phyloP scores from a whole-genome alignment of 2,113 vertebrate species.

The Atrichornis clamosus region DNA sequence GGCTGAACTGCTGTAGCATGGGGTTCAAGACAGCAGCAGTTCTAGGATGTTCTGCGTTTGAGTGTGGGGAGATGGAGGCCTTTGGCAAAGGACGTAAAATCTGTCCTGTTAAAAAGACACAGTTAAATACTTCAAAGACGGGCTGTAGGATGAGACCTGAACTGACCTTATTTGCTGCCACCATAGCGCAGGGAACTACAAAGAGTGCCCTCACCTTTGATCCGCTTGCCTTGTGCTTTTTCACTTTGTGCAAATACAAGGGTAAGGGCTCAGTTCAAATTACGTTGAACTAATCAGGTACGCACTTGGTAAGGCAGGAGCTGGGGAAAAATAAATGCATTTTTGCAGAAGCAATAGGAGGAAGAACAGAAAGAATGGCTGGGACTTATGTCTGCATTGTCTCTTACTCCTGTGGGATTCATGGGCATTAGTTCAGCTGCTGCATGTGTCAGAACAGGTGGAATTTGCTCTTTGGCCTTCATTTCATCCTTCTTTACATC shows the following conservation, averaged over 20 bases:
- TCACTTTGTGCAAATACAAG: not conserved
- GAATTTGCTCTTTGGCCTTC: not conserved
- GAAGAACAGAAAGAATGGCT: not conserved
- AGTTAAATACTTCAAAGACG: not conserved
- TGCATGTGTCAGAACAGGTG: not conserved
- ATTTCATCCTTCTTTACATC: not conserved
- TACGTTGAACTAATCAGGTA: not conserved
- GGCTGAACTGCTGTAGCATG: not conserved
- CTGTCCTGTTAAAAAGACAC: not conserved
- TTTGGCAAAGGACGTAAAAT: not conserved
- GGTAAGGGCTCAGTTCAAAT: not conserved
- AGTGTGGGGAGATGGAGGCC: not conserved
- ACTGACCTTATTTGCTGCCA: not conserved
- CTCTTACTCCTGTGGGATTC: not conserved
- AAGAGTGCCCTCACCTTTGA: not conserved
- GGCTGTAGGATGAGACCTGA: not conserved
- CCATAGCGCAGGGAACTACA: not conserved
- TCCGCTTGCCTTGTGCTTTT: not conserved
- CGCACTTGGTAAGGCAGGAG: not conserved
- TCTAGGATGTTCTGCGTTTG: not conserved
- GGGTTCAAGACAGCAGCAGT: not conserved
- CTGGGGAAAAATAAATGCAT: not conserved
- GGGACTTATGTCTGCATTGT: not conserved
- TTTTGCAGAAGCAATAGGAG: not conserved
- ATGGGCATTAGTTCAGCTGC: conserved; percentile 1